Evolutionary conservation across 2,888 invertebrate species (phyloP).

Genomic region (Anoplius nigerrimus): DNA sequence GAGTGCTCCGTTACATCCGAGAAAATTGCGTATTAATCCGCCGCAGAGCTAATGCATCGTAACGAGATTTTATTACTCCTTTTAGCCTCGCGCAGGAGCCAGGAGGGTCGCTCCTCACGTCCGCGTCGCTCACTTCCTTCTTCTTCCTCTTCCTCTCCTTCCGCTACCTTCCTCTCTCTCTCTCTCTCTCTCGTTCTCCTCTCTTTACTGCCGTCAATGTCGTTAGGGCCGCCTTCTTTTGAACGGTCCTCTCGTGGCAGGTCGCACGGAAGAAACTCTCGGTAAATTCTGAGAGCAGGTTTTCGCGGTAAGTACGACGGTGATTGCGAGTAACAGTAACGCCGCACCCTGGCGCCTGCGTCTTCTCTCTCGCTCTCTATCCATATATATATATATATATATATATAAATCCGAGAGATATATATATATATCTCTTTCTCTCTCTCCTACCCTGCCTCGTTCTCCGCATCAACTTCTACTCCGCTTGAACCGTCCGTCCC

Average conservation of each 20-base stretch:
- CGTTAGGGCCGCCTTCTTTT: not conserved
- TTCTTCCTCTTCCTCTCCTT: too few relatives aligned
- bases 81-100: constrained; percentile 1
- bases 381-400: too few relatives aligned
- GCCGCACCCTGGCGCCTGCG: too few relatives aligned
- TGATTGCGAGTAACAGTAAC: too few relatives aligned
- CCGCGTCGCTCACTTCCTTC: too few relatives aligned
- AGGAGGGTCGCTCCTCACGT: not conserved
- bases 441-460: too few relatives aligned
- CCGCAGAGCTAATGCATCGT: constrained; percentile 27
- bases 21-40: constrained; percentile 38
- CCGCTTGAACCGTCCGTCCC: too few relatives aligned
- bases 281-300: constrained; percentile 11
- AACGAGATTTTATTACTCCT: constrained; percentile 30
- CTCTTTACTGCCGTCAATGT: constrained; percentile 8
- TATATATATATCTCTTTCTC: too few relatives aligned
- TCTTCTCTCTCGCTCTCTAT: too few relatives aligned
- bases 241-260: constrained; percentile 11
- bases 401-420: too few relatives aligned
- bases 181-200: not conserved
- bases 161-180: too few relatives aligned
- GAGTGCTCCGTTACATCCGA: not conserved
- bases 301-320: not conserved
- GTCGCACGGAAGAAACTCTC: constrained; percentile 8
- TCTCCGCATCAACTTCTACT: too few relatives aligned